A percentile compares a stretch with the other conserved stretches of the same genome.
phyloP scores from a whole-genome alignment of 1,140 invertebrate genomes.

The Mactra quadrangularis region DNA sequence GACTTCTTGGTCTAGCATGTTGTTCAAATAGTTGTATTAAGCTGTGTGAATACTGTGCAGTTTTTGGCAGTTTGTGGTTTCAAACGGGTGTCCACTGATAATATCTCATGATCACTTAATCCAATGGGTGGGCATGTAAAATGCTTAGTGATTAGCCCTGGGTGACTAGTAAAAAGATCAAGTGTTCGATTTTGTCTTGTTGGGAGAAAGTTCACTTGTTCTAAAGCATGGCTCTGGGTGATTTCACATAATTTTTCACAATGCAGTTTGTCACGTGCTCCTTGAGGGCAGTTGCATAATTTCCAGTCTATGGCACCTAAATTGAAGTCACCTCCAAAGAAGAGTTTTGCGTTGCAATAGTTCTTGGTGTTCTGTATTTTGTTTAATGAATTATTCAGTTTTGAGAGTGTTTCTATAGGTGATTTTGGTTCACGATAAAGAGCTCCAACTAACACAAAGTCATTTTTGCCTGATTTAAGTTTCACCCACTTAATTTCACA shows the following conservation, averaged over 20 bases:
- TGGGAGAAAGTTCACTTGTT: constrained; percentile 1
- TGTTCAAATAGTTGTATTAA: constrained; percentile 28
- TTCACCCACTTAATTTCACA: constrained; percentile 47
- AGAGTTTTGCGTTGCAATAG: constrained; percentile 23
- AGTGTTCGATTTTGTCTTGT: background rate
- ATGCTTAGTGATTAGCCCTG: background rate
- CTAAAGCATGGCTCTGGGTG: background rate
- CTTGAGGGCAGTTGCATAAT: background rate
- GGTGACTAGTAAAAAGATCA: background rate
- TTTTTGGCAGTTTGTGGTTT: constrained; percentile 12
- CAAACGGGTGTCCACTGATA: background rate
- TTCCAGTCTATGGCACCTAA: constrained; percentile 47
- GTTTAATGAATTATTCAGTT: constrained; percentile 1
- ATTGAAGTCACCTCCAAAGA: constrained; percentile 49
- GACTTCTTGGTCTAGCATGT: constrained; percentile 38
- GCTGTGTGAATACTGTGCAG: background rate
- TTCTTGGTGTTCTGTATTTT: background rate
- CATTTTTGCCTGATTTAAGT: background rate
- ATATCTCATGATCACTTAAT: constrained; percentile 28
- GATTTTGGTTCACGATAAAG: constrained; percentile 30
- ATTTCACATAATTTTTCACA: constrained; percentile 16
- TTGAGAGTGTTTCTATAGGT: background rate
- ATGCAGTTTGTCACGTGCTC: background rate
- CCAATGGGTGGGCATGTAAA: constrained; percentile 9
- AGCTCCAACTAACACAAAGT: background rate